Conservation (phyloP, 2,113 vertebrate genomes). For the Sander vitreus region DNA sequence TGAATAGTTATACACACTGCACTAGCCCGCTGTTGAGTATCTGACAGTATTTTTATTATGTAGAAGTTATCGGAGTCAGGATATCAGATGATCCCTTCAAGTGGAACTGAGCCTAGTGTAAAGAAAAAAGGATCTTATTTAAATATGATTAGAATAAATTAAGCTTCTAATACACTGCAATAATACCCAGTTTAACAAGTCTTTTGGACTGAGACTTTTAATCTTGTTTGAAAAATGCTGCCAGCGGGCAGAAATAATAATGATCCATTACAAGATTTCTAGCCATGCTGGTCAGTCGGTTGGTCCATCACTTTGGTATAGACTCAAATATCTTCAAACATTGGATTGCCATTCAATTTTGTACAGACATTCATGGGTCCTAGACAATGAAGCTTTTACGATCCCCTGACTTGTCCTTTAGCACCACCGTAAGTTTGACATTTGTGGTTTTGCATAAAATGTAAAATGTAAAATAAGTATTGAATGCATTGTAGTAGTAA, state of each 20-base stretch:
- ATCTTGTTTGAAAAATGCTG: slow-evolving; percentile 5
- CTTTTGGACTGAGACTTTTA: slow-evolving; percentile 17
- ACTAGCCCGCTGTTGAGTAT: slow-evolving; percentile 15
- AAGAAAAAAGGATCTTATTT: slow-evolving; percentile 40
- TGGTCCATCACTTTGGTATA: background rate
- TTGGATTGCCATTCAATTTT: background rate
- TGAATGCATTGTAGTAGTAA: background rate
- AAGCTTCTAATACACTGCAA: background rate
- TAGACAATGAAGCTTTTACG: background rate
- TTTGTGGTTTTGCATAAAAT: background rate
- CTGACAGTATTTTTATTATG: slow-evolving; percentile 45
- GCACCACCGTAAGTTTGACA: background rate
- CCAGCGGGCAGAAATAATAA: slow-evolving; percentile 12
- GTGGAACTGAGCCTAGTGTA: slow-evolving; percentile 42
- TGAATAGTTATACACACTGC: slow-evolving; percentile 35
- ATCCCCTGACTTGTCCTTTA: background rate
- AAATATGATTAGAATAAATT: slow-evolving; percentile 50
- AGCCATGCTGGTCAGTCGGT: background rate
- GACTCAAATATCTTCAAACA: background rate
- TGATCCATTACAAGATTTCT: background rate
- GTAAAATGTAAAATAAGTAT: no score
- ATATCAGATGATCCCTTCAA: slow-evolving; percentile 47
- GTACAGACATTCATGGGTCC: background rate
- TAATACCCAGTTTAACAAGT: slow-evolving; percentile 24
- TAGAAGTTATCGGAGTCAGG: slow-evolving; percentile 44